A percentile compares a stretch with the other conserved stretches of the same genome.
phyloP scores from a whole-genome alignment of 2,797 vertebrate genomes.

The Cuniculus paca region DNA sequence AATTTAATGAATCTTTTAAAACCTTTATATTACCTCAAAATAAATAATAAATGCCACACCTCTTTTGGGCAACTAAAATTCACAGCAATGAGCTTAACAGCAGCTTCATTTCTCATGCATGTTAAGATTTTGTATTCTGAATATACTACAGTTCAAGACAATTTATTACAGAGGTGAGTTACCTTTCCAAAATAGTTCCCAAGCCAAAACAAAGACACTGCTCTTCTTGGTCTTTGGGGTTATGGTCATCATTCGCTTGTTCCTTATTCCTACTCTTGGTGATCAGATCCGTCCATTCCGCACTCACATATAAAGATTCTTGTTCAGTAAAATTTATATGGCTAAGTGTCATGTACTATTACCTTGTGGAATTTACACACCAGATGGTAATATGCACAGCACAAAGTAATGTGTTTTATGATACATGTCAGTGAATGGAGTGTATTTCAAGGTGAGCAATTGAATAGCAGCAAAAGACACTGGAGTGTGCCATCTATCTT shows the following conservation, averaged over 20 bases:
- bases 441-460: conserved; percentile 49
- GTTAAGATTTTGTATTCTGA: neutral
- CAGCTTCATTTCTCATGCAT: neutral
- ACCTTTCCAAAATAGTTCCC: neutral
- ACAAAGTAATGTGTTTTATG: conserved; percentile 45
- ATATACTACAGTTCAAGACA: neutral
- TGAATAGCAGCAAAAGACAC: conserved; percentile 22
- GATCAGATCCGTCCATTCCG: neutral
- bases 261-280: conserved; percentile 10
- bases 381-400: neutral
- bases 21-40: neutral
- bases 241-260: neutral
- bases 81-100: neutral
- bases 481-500: neutral
- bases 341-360: neutral
- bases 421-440: neutral
- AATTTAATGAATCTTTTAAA: neutral
- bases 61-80: neutral
- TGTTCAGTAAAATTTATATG: neutral
- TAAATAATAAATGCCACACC: neutral
- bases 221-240: neutral
- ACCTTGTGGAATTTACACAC: conserved; percentile 35
- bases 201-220: neutral
- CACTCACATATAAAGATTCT: neutral
- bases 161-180: neutral